These are phyloP conservation scores for Andrena bucephala DNA, from an alignment of 2,888 invertebrate species.

Conservation along the genomic window DNA sequence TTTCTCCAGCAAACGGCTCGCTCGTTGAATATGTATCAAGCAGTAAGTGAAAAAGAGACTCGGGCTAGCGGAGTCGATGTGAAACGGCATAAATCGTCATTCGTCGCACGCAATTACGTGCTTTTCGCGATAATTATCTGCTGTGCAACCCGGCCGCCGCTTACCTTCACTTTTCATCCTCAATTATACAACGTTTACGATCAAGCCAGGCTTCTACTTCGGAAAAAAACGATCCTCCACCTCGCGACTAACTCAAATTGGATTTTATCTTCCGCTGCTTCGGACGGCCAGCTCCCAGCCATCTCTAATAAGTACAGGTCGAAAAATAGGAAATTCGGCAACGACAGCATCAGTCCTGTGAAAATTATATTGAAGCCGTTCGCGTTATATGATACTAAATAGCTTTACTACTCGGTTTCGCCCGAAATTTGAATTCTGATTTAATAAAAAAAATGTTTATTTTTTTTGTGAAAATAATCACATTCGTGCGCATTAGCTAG, in stretches of 20 bases:
- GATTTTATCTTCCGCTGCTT: too few species aligned
- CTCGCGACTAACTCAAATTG: background rate
- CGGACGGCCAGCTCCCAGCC: too few species aligned
- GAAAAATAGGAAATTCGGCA: too few species aligned
- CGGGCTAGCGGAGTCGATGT: background rate
- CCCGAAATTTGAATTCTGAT: too few species aligned
- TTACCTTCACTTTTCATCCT: background rate
- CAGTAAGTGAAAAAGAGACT: background rate
- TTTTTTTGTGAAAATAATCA: too few species aligned
- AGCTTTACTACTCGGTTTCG: too few species aligned
- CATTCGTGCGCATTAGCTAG: too few species aligned
- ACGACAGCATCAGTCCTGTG: too few species aligned
- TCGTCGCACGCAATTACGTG: constrained; percentile 6
- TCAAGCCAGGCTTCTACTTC: background rate
- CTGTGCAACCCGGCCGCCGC: background rate
- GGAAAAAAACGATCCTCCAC: background rate
- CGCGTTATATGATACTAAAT: too few species aligned
- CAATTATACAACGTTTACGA: background rate
- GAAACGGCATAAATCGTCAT: constrained; percentile 8
- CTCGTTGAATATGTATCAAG: background rate
- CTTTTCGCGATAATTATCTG: constrained; percentile 22
- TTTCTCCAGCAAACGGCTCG: background rate
- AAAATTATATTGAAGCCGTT: too few species aligned
- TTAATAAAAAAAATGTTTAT: too few species aligned
- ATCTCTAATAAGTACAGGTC: too few species aligned